These are phyloP conservation scores for Sebastes hopkinsi DNA, from an alignment of 2,797 vertebrate genomes.

Conservation along the genomic window DNA sequence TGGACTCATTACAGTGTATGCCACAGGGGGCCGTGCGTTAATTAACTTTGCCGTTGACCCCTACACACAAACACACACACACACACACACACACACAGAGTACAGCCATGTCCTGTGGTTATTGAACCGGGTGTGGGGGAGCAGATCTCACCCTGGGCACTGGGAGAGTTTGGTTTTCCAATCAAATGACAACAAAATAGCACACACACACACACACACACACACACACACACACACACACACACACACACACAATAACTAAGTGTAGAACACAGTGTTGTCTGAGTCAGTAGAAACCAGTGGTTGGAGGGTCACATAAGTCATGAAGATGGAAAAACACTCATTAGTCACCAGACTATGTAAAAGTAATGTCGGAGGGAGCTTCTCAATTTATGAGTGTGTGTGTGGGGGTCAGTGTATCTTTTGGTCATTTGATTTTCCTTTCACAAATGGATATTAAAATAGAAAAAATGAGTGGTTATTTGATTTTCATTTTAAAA, in stretches of 20 bases:
- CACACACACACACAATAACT: background rate
- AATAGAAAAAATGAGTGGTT: no score
- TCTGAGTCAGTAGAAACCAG: constrained; percentile 9
- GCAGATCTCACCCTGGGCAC: constrained; percentile 31
- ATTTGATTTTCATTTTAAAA: no score
- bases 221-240: background rate
- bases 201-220: background rate
- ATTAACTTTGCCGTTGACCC: constrained; percentile 61
- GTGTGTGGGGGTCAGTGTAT: background rate
- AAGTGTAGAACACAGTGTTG: background rate
- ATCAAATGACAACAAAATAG: constrained; percentile 29
- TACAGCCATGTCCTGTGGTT: constrained; percentile 22
- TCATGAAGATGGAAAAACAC: background rate
- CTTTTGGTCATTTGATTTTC: no score
- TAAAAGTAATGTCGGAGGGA: background rate
- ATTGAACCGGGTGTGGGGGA: constrained; percentile 26
- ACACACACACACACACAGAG: background rate
- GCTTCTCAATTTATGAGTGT: background rate
- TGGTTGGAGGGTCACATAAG: background rate
- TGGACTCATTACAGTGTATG: constrained; percentile 17
- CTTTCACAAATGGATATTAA: no score
- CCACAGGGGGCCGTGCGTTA: constrained; percentile 21
- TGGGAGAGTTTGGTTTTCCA: constrained; percentile 14
- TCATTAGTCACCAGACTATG: background rate
- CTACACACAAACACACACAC: background rate